phyloP scores from a whole-genome alignment of 1,140 invertebrate genomes.

The Bombus vancouverensis region DNA sequence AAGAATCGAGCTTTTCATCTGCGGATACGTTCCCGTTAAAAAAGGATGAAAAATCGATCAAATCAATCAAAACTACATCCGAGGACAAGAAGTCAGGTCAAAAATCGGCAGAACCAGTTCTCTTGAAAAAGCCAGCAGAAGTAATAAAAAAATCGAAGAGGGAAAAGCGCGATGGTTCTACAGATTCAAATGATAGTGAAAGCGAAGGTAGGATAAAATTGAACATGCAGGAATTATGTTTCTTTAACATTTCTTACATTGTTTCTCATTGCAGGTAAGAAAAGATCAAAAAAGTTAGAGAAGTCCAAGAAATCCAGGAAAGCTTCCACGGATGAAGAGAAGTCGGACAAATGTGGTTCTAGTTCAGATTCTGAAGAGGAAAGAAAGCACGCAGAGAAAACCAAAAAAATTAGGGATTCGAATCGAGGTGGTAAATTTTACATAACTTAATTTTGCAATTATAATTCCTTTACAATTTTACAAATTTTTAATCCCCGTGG shows the following conservation, averaged over 20 bases:
- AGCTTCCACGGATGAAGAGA: constrained; percentile 78
- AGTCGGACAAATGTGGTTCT: constrained; percentile 77
- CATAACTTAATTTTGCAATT: constrained; percentile 4
- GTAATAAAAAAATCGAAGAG: constrained; percentile 77
- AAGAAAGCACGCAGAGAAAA: constrained; percentile 75
- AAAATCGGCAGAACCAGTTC: constrained; percentile 69
- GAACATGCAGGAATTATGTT: too few species aligned
- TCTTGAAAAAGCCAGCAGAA: constrained; percentile 76
- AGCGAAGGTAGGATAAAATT: constrained; percentile 71
- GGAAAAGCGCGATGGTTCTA: constrained; percentile 80
- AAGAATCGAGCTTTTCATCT: constrained; percentile 67
- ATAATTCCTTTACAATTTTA: background rate
- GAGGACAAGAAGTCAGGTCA: constrained; percentile 77
- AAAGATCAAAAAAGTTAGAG: constrained; percentile 78
- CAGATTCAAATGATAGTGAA: constrained; percentile 82
- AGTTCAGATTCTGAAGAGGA: constrained; percentile 79
- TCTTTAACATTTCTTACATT: background rate
- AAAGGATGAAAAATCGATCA: constrained; percentile 76
- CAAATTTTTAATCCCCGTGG: background rate
- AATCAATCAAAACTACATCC: constrained; percentile 64
- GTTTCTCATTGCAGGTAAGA: constrained; percentile 72
- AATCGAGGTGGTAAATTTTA: constrained; percentile 70
- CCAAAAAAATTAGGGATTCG: constrained; percentile 73
- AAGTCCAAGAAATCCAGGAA: constrained; percentile 76
- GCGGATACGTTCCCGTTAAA: constrained; percentile 77